A percentile compares a stretch with the other conserved stretches of the same genome.
phyloP scores from a whole-genome alignment of 2,888 invertebrate species.

The Drosophila peninsularis region DNA sequence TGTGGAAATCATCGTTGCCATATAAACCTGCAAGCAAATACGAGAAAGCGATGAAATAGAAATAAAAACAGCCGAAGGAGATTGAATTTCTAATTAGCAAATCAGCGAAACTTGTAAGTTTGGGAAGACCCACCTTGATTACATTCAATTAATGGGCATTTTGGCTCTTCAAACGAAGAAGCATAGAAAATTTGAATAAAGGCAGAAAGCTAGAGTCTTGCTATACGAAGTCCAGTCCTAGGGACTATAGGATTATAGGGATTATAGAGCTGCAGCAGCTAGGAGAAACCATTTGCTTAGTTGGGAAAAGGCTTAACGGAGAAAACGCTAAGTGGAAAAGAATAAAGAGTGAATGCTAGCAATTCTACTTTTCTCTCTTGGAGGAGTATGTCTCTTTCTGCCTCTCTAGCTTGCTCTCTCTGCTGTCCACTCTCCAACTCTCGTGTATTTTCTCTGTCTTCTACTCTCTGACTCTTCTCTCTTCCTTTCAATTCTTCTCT shows the following conservation, averaged over 20 bases:
- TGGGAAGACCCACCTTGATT: neutral
- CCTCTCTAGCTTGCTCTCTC: neutral
- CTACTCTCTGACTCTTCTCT: neutral
- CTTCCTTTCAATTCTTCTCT: too few relatives aligned
- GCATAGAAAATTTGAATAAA: too few relatives aligned
- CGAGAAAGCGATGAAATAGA: neutral
- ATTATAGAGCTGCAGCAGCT: too few relatives aligned
- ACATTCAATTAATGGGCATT: neutral
- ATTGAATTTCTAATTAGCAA: slow-evolving; percentile 1
- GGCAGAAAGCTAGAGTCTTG: too few relatives aligned
- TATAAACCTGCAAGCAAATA: slow-evolving; percentile 87
- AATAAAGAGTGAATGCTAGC: too few relatives aligned
- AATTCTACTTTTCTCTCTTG: too few relatives aligned
- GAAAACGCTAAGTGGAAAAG: neutral
- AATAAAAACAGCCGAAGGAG: neutral
- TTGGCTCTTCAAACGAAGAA: too few relatives aligned
- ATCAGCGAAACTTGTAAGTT: neutral
- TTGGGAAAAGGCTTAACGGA: neutral
- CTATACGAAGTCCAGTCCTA: neutral
- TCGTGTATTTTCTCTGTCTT: neutral
- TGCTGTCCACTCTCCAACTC: neutral
- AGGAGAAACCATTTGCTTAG: neutral
- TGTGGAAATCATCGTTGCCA: slow-evolving; percentile 97
- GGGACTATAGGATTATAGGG: neutral
- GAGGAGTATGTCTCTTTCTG: neutral